These are phyloP conservation scores for Lontra canadensis DNA, from an alignment of 2,113 vertebrate species.

Conservation along the genomic window DNA sequence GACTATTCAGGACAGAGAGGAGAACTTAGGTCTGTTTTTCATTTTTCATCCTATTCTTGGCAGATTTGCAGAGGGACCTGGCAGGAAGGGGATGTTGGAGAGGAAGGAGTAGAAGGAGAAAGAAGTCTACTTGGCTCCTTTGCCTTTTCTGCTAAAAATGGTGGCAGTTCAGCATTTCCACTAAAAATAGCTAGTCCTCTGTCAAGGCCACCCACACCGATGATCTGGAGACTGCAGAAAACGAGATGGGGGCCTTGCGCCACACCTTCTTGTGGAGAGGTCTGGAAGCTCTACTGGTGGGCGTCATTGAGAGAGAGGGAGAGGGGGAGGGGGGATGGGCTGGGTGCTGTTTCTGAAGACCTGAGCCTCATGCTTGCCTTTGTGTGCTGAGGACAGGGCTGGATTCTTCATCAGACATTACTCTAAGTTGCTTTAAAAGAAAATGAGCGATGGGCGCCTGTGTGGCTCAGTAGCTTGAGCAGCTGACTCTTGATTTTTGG, in stretches of 20 bases:
- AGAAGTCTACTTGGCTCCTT: constrained; percentile 46
- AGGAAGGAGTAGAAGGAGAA: neutral
- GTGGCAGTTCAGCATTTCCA: neutral
- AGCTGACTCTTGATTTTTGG: neutral
- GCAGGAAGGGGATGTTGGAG: neutral
- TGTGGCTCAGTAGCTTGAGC: neutral
- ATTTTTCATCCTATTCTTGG: constrained; percentile 51
- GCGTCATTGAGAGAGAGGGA: neutral
- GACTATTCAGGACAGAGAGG: neutral
- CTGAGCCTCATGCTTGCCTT: neutral
- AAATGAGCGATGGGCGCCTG: neutral
- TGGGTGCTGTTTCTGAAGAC: neutral
- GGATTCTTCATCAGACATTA: too few species aligned
- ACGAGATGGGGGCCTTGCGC: neutral
- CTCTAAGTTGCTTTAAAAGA: neutral
- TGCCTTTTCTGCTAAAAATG: constrained; percentile 39
- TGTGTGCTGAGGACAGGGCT: neutral
- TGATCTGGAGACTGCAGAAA: neutral
- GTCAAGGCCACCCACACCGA: constrained; percentile 23
- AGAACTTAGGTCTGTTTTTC: constrained; percentile 40
- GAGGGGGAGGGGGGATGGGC: neutral
- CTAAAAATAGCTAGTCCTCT: constrained; percentile 40
- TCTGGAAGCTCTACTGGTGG: neutral
- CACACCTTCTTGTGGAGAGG: neutral
- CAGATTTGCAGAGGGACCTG: constrained; percentile 4